Evolutionary conservation across 2,797 vertebrate genomes (phyloP), one percentile per base, ranked within the genome.

Genomic region (Champsocephalus esox): DNA sequence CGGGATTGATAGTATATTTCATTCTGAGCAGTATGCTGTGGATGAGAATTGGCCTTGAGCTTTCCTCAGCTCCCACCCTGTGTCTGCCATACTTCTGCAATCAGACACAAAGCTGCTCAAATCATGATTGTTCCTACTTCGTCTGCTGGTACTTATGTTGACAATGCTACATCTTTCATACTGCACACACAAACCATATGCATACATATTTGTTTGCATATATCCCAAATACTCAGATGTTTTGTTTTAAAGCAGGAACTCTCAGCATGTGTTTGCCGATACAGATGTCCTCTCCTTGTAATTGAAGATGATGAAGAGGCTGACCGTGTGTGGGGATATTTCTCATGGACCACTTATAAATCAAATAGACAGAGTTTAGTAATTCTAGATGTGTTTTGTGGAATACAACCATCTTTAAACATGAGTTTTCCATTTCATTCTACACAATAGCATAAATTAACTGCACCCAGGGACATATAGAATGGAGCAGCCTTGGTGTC

Each of bases 301-400:
- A 90, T 84, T 88, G 82, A 88, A 87, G 76, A 82, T 90, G 81
- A 92, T 84, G 75, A 86, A 90, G 71, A 78, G 75, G 59, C 65
- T 78, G 60, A 65, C 80, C 66, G 70, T 69, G 63, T 73, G 79
- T 77, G 66, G 67, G 78, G 82, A 83, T 82, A 87, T 82, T 90
- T 81, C 68, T 78, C 56, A 65, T 60, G 71, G 68, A 61, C 76
- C 70, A 79, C 75, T 77, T 86, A 78, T 90, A 88, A 88, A 86
- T 90, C 85, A 88, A 83, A 85, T 54, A 80, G 84, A 84, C 81
- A 87, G 64, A 57, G 73, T 81, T 83, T 75, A 54, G 81, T 72
- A 76, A 87, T 65, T 85, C 75, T 87, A 80, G 63, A 59, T 85
- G 48, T 81, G 69, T 89, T 85, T 81, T 76, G 52, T 55, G 28